Conservation (phyloP, 2,113 vertebrate species). For the Chitala chitala region DNA sequence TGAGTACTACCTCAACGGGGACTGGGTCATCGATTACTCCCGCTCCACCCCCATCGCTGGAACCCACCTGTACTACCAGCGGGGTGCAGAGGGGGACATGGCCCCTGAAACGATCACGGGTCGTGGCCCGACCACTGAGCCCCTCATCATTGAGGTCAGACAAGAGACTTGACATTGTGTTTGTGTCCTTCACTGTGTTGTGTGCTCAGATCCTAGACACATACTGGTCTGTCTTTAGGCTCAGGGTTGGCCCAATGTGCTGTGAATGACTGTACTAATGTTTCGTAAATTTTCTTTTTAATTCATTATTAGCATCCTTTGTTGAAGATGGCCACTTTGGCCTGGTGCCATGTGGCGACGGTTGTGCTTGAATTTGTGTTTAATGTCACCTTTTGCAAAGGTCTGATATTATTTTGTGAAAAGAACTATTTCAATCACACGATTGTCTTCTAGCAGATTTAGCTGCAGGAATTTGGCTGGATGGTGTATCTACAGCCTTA, state of each 20-base stretch:
- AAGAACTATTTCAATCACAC: neutral
- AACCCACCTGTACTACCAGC: slow-evolving; percentile 81
- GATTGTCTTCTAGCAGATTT: neutral
- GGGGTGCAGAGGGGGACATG: slow-evolving; percentile 73
- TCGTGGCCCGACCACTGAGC: slow-evolving; percentile 85
- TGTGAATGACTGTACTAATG: neutral
- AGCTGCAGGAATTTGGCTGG: neutral
- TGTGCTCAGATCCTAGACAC: neutral
- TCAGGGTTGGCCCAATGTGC: neutral
- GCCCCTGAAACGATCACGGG: slow-evolving; percentile 77
- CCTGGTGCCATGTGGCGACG: neutral
- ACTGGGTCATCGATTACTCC: slow-evolving; percentile 83
- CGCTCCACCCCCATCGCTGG: slow-evolving; percentile 66
- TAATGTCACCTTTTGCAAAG: neutral
- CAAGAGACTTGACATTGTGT: neutral
- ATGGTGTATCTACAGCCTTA: neutral
- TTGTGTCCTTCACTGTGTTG: neutral
- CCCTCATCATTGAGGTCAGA: slow-evolving; percentile 83
- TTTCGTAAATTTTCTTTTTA: neutral
- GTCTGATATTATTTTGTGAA: neutral
- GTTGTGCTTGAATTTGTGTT: neutral
- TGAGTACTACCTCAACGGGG: slow-evolving; percentile 90
- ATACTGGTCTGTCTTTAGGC: neutral
- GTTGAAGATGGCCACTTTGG: neutral
- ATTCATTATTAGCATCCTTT: neutral